Percentiles rank a stretch among this genome's conserved stretches.
These are phyloP conservation scores for Dendrophyllia cribrosa DNA, from an alignment of 64 coral and sea anemone genomes.

Conservation along the genomic window DNA sequence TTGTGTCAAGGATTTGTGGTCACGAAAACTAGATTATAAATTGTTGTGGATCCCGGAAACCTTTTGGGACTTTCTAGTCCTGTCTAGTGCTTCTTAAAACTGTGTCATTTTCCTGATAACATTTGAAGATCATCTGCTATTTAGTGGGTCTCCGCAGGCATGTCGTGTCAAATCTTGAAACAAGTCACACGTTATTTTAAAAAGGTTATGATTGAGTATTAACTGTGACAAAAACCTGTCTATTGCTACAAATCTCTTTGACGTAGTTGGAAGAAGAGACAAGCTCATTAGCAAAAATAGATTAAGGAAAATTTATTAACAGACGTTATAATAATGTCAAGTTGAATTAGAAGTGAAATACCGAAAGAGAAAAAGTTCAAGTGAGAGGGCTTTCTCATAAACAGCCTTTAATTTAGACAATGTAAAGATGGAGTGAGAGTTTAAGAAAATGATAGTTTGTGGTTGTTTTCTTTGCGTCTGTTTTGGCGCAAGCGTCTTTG, in stretches of 20 bases:
- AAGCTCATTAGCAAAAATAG: conserved; percentile 18
- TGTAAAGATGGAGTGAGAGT: neutral
- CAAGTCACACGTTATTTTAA: neutral
- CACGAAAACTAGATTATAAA: too few relatives aligned
- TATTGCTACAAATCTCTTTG: conserved; percentile 9
- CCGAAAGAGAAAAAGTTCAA: neutral
- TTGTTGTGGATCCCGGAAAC: too few relatives aligned
- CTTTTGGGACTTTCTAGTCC: too few relatives aligned
- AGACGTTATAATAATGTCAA: neutral
- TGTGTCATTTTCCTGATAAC: neutral
- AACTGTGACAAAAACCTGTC: neutral
- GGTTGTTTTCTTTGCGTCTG: neutral
- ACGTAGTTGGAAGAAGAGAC: conserved; percentile 6
- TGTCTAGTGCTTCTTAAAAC: neutral
- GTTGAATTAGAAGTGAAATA: neutral
- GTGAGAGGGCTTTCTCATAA: neutral
- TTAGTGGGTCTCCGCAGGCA: neutral
- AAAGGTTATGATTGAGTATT: neutral
- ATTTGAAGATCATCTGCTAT: neutral
- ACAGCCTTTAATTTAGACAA: neutral
- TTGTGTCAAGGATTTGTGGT: too few relatives aligned
- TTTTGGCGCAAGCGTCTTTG: neutral
- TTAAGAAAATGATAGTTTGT: neutral
- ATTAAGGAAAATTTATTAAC: neutral
- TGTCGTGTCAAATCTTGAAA: neutral